phyloP scores from a whole-genome alignment of 2,888 invertebrate genomes.

The Syritta pipiens region DNA sequence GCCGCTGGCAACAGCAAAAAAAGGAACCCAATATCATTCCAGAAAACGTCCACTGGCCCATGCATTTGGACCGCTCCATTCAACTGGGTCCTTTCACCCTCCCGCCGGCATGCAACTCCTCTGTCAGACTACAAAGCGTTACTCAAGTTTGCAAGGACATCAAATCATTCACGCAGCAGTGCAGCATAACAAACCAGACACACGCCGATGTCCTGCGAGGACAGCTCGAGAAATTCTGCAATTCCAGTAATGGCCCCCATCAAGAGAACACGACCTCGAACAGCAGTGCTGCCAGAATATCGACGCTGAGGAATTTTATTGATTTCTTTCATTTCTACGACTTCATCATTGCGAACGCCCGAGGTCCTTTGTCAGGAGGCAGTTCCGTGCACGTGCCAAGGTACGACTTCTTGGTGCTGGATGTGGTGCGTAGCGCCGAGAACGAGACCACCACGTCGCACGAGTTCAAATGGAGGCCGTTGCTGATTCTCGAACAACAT shows the following conservation, averaged over 20 bases:
- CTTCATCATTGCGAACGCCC: constrained; percentile 74
- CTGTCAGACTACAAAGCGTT: constrained; percentile 6
- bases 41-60: constrained; percentile 70
- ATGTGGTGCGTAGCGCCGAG: constrained; percentile 73
- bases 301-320: constrained; percentile 74
- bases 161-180: constrained; percentile 24
- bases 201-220: constrained; percentile 14
- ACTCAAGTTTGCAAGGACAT: constrained; percentile 47
- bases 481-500: constrained; percentile 78
- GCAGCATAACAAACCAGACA: constrained; percentile 23
- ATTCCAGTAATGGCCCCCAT: constrained; percentile 14
- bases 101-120: constrained; percentile 11
- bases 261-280: not conserved
- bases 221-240: constrained; percentile 43
- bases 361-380: constrained; percentile 16
- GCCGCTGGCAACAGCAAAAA: constrained; percentile 63
- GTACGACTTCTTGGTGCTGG: constrained; percentile 79
- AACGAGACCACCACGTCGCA: constrained; percentile 44
- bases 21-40: constrained; percentile 31
- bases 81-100: constrained; percentile 45
- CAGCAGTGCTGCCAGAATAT: constrained; percentile 63
- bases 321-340: constrained; percentile 78
- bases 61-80: constrained; percentile 71
- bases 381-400: constrained; percentile 72
- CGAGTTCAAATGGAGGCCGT: constrained; percentile 77